Evolutionary conservation across 2,797 vertebrate species (phyloP), one percentile per base, ranked within the genome.

Genomic region (Scomberomorus guttatus): DNA sequence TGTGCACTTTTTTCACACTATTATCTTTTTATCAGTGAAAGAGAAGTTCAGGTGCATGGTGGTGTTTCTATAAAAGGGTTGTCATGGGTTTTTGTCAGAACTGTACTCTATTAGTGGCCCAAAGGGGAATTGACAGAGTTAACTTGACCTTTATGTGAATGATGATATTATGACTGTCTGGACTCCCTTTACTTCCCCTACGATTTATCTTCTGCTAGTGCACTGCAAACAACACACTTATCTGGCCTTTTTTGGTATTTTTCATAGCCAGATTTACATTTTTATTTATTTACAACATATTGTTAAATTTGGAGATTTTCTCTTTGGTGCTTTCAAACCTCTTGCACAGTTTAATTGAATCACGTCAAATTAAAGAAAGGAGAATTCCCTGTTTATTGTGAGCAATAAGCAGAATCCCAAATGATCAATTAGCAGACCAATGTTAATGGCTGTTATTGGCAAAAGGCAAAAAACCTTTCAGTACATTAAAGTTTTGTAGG

Each of bases 121-220:
- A 84, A 86, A 87, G 63, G 29, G 90, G 76, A 89, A 90, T 76
- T 87, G 14, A 10, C 2, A 3, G 18, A 48, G 13, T 77, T 68
- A 55, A 54, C 32, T 22, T 87, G 67, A 87, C 83, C 76, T 87
- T 90, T 84, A 72, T 18, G 10, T 50, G 15, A 54, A 12, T 69
- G 56, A 64, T 59, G 5, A 52, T 76, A 8, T 60, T 66, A 25
- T 12, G 22, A n/a, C 8, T 4, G 24, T 75, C 5, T 80, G 66
- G 66, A 44, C 1, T 12, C 7, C 1, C 0, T 0, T 27, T 42
- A 91, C 87, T 91, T 92, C 91, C 91, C 62, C 42, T 1, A 14
- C 57, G 11, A 59, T 65, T 72, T 15, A 14, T 63, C 37, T 74
- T 37, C 24, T 67, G 59, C 24, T 46, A 37, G 27, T 57, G 9